Evolutionary conservation across 2,888 invertebrate species (phyloP), one percentile per base, ranked within the genome.

Genomic region (Agrochola lychnidis): DNA sequence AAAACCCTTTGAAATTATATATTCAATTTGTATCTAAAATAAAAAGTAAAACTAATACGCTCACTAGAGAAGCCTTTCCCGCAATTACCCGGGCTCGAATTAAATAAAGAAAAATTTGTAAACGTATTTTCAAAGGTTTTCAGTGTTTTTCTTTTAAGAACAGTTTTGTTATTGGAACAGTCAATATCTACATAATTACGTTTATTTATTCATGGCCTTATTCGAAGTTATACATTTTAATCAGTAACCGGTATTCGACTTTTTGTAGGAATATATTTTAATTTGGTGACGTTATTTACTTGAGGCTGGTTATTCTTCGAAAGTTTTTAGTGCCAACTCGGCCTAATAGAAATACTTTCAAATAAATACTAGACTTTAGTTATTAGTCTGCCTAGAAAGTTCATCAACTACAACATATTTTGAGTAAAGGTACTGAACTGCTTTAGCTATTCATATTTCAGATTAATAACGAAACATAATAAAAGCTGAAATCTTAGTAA

Each of bases 51-150:
- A 59, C 63, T 72, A 66, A 78, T 86, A 78, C 70, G 77, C 68
- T 79, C 73, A 85, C 64, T 77, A 61, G 66, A 51, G 81, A 84
- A 77, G 75, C 81, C 70, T 66, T 81, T 75, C 70, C 53, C 64
- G 61, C 73, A 76, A 84, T 86, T 74, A 70, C 77, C 86, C 74
- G 22, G 68, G 70, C 75, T 86, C 81, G 68, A 59, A 79, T 80
- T 70, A 63, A 74, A 81, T 42, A 73, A 70, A 70, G 64, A 25
- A 45, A 56, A 42, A 64, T 42, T 73, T 71, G 53, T 53, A 2
- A 82, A 71, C 16, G 57, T 74, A 81, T 79, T 82, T 73, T 61
- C 51, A 69, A 77, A 76, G 66, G 76, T 53, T 51, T 30, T 19
- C 19, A 63, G 12, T 63, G 40, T 75, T 79, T 74, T 63, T 75